A percentile compares a stretch with the other conserved stretches of the same genome.
Conservation (phyloP, 2,888 invertebrate genomes). For the Sinelater perroti region DNA sequence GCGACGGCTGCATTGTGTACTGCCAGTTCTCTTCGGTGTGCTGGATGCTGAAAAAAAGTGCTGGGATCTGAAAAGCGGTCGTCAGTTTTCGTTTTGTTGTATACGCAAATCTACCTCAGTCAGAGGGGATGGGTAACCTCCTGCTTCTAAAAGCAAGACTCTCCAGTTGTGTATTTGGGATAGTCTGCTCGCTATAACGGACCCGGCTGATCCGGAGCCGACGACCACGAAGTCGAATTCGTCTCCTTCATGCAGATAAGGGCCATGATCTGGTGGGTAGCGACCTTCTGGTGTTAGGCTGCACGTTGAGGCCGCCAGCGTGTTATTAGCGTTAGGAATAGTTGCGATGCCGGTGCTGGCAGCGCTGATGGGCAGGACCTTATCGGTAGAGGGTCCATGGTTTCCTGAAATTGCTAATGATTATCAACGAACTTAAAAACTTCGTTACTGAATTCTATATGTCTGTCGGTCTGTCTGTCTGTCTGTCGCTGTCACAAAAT, state of each 20-base stretch:
- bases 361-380: conserved; percentile 1
- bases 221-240: conserved; percentile 67
- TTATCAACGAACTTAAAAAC: too few species aligned
- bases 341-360: conserved; percentile 2
- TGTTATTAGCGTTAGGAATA: conserved; percentile 67
- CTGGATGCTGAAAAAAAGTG: conserved; percentile 85
- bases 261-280: conserved; percentile 47
- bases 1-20: conserved; percentile 84
- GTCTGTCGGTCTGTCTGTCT: too few species aligned
- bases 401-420: too few species aligned
- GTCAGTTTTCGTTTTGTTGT: too few species aligned
- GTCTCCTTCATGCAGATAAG: conserved; percentile 54
- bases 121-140: conserved; percentile 56
- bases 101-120: conserved; percentile 65
- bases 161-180: conserved; percentile 57
- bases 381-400: too few species aligned
- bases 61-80: conserved; percentile 67
- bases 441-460: too few species aligned
- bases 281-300: conserved; percentile 54
- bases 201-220: conserved; percentile 64
- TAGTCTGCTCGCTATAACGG: conserved; percentile 62
- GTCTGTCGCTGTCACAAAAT: too few species aligned
- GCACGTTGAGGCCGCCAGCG: conserved; percentile 69
- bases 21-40: conserved; percentile 91
- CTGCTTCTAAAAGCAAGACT: conserved; percentile 57